A percentile compares a stretch with the other conserved stretches of the same genome.
These are phyloP conservation scores for Linepithema humile DNA, from an alignment of 1,140 invertebrate genomes.

Conservation along the genomic window DNA sequence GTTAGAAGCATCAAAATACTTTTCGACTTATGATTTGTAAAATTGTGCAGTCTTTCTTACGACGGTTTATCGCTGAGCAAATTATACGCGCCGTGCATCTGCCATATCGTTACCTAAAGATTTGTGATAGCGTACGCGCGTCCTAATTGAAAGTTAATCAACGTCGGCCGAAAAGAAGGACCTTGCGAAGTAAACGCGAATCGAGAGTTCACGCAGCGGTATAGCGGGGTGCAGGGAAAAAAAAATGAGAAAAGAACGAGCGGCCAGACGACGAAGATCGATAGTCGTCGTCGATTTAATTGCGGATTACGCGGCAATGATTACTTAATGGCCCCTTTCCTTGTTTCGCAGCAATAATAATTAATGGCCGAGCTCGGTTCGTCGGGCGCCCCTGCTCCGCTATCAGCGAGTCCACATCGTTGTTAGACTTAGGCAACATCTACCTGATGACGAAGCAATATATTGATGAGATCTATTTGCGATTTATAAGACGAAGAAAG, in stretches of 20 bases:
- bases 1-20: background rate
- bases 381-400: constrained; percentile 13
- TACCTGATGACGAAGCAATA: constrained; percentile 81
- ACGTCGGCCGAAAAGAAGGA: background rate
- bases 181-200: constrained; percentile 27
- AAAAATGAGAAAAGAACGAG: constrained; percentile 32
- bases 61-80: background rate
- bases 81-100: background rate
- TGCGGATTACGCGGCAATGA: constrained; percentile 50
- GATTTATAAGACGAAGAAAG: constrained; percentile 61
- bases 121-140: constrained; percentile 8
- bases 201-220: constrained; percentile 16
- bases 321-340: constrained; percentile 38
- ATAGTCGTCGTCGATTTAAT: constrained; percentile 44
- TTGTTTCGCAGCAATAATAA: constrained; percentile 57
- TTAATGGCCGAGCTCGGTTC: constrained; percentile 20
- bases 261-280: constrained; percentile 36
- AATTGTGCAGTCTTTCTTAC: background rate
- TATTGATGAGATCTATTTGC: constrained; percentile 72
- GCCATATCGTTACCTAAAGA: background rate
- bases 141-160: constrained; percentile 37
- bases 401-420: constrained; percentile 59
- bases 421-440: constrained; percentile 77
- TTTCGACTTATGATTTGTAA: background rate
- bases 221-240: background rate